Evolutionary conservation across 2,888 invertebrate species (phyloP).

Genomic region (Drosophila rellima): DNA sequence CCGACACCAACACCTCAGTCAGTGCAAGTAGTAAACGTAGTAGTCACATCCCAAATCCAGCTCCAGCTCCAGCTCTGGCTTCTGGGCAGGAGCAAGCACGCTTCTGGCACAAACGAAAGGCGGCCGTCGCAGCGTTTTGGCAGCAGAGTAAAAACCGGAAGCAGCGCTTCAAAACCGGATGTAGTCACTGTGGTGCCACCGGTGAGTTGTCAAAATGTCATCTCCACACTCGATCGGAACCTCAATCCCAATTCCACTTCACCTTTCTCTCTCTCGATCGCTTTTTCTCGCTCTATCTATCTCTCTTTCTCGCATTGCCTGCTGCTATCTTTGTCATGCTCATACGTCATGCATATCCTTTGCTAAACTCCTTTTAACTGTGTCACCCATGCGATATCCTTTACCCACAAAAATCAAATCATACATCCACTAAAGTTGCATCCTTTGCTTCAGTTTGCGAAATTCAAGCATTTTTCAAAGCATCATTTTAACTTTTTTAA

Average conservation of each 20-base stretch:
- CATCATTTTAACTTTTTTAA: constrained; percentile 13
- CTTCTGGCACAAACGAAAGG: constrained; percentile 84
- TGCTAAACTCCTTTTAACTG: constrained; percentile 11
- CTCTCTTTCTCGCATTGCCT: constrained; percentile 41
- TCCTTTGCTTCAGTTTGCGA: constrained; percentile 22
- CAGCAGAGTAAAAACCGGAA: constrained; percentile 80
- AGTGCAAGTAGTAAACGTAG: constrained; percentile 71
- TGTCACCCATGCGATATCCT: constrained; percentile 25
- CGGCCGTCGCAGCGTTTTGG: constrained; percentile 77
- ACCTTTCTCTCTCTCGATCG: constrained; percentile 14
- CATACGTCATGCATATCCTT: constrained; percentile 29
- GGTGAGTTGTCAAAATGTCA: constrained; percentile 84
- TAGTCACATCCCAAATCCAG: constrained; percentile 60
- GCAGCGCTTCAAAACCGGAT: constrained; percentile 80
- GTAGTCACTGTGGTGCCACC: constrained; percentile 85
- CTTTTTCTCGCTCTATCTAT: constrained; percentile 24
- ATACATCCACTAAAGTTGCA: constrained; percentile 19
- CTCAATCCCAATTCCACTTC: constrained; percentile 14
- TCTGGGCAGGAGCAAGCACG: constrained; percentile 62
- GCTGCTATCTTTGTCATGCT: constrained; percentile 40
- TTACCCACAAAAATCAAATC: not conserved
- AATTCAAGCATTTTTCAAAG: constrained; percentile 31
- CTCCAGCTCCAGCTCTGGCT: constrained; percentile 36
- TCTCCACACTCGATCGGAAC: constrained; percentile 51
- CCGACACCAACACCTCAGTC: constrained; percentile 47